Base-by-base conservation (phyloP, 1,140 invertebrate genomes). In the Sycophila sp. region DNA sequence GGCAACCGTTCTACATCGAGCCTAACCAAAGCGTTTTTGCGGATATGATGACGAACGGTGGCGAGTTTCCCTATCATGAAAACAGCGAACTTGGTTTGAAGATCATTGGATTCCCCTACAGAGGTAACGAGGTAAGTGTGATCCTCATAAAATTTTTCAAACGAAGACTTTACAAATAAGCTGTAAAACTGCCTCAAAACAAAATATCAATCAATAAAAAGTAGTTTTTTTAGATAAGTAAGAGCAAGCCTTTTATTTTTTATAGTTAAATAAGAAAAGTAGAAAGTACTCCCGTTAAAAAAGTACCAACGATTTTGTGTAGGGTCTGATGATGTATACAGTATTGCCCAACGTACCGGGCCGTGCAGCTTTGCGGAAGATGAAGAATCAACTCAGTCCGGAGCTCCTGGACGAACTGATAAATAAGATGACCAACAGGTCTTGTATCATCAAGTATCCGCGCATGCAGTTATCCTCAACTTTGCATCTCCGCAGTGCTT, bases 271-370 rank as follows among this genome's bases (percentile, higher is more conserved):
- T n/a, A n/a, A n/a, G n/a, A 84, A 71, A 86, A 87, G 1, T 88
- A n/a, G n/a, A n/a, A n/a, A n/a, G n/a, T n/a, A n/a, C n/a, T n/a
- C n/a, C n/a, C n/a, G n/a, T n/a, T n/a, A n/a, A n/a, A n/a, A n/a
- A n/a, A n/a, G n/a, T n/a, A n/a, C n/a, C n/a, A n/a, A n/a, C n/a
- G n/a, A n/a, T n/a, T n/a, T n/a, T n/a, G n/a, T n/a, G n/a, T n/a
- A n/a, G n/a, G n/a, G n/a, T n/a, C n/a, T n/a, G n/a, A n/a, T 89
- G 1, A 92, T 95, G 91, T 92, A 93, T 58, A 79, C 94, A 0
- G 78, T 95, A 0, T 83, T 93, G 26, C 93, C 94, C 0, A 83
- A 81, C 8, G 83, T 86, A 4, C 83, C 87, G 5, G 87, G 85
- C 0, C 76, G 81, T 0, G 64, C 75, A 3, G 86, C 84, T 6